Base-by-base conservation (phyloP, 2,888 invertebrate genomes). In the Capitulum mitella region DNA sequence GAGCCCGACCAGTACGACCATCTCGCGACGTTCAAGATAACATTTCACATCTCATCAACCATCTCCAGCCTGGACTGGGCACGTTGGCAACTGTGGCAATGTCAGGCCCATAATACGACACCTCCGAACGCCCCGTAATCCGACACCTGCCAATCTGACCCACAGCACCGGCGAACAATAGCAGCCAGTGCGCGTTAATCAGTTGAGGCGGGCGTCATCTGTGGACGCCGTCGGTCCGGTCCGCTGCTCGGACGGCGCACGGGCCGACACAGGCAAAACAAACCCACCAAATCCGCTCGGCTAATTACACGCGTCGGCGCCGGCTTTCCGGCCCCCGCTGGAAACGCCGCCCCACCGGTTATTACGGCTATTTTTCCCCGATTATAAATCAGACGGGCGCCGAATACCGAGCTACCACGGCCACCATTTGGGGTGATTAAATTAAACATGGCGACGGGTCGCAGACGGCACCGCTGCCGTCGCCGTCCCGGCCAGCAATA, bases 361-460 rank as follows among this genome's bases (percentile, higher is more conserved):
- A 64, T 64, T 64, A 64, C 5, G 64, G 64, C 64, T 64, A 64
- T 64, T 64, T 64, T 64, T 64, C 64, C 32, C 34, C 64, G 64
- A 64, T 64, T 64, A 64, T 64, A 64, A 64, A 64, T 64, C 64
- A 64, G 64, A 16, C 64, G 64, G 34, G 14, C 16, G 32, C 19
- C 34, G 19, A 29, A 34, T 29, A 34, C 64, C 32, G 64, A 19
- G 16, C 64, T 64, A 64, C 64, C 34, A 29, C 64, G 64, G 64
- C 19, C 34, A 64, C 64, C 19, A 19, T 64, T 64, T 64, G 19
- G 34, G 34, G 34, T 51, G 51, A 51, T 51, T 51, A 51, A 29
- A 64, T 58, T 29, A 64, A 64, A 34, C 19, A 32, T 64, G 64
- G 64, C 34, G 64, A 34, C 34, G 19, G 19, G 22, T 0, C 51